Percentiles rank a stretch among this genome's conserved stretches.
Conservation (phyloP, 1,140 invertebrate genomes). For the Panagrolaimus sp. region DNA sequence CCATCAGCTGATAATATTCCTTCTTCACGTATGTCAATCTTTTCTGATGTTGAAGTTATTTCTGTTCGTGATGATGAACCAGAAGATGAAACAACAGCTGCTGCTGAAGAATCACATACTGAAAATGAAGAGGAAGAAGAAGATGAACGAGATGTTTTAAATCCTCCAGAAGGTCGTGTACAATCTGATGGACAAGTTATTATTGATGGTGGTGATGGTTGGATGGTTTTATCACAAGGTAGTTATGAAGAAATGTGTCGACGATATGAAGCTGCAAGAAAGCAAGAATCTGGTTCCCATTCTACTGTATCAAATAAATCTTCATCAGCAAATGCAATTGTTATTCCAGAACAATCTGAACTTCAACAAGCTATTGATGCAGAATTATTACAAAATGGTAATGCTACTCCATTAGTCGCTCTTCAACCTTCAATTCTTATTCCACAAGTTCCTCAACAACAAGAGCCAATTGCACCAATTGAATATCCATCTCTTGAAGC, state of each 20-base stretch:
- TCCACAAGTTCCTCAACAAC: not conserved
- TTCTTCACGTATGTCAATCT: not conserved
- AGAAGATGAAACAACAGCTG: not conserved
- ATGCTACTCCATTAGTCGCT: not conserved
- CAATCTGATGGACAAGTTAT: slow-evolving; percentile 3
- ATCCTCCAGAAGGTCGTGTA: not conserved
- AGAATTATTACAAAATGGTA: not conserved
- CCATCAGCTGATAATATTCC: not conserved
- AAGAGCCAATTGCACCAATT: too few relatives aligned
- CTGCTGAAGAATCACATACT: not conserved
- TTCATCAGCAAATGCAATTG: too few relatives aligned
- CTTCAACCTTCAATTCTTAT: not conserved
- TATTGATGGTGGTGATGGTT: not conserved
- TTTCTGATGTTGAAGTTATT: slow-evolving; percentile 5
- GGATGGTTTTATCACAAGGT: not conserved
- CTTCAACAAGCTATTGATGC: not conserved
- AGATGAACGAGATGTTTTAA: not conserved
- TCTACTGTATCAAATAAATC: not conserved
- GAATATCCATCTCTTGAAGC: not conserved
- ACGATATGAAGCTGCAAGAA: not conserved
- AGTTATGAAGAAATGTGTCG: slow-evolving; percentile 10
- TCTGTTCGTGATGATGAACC: not conserved
- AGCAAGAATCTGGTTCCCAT: not conserved
- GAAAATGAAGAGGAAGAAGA: not conserved
- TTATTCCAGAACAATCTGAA: not conserved